Evolutionary conservation across 2,888 invertebrate genomes (phyloP).

Genomic region (Elegia similella): DNA sequence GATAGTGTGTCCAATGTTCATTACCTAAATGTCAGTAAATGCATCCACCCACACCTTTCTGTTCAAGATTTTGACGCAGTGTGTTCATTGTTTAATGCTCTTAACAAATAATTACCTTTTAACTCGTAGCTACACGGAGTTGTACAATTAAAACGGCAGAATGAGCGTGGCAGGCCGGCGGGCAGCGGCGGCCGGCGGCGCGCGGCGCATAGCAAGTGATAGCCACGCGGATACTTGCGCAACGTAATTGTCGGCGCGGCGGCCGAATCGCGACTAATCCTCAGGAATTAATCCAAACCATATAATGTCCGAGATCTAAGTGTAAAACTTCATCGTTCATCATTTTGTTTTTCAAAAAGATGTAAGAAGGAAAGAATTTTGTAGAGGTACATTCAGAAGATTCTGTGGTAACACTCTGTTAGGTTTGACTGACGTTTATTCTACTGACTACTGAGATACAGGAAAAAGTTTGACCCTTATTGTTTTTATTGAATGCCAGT

Average conservation of each 20-base stretch:
- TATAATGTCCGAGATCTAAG: background rate
- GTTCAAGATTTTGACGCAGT: no score
- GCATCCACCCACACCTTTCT: no score
- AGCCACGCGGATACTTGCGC: constrained; percentile 51
- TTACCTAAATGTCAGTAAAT: no score
- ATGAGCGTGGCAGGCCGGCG: constrained; percentile 37
- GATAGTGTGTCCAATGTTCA: no score
- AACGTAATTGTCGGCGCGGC: constrained; percentile 56
- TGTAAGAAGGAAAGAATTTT: no score
- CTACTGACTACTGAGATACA: no score
- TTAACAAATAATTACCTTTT: constrained; percentile 11
- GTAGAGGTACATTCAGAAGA: no score
- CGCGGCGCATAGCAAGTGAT: constrained; percentile 46
- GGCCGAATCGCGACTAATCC: constrained; percentile 50
- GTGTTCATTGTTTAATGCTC: background rate
- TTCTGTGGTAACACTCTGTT: no score
- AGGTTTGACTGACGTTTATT: no score
- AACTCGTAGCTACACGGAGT: constrained; percentile 24
- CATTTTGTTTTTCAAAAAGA: no score
- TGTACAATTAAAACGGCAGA: constrained; percentile 58
- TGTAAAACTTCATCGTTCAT: background rate
- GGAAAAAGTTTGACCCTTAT: no score
- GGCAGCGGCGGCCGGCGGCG: constrained; percentile 37
- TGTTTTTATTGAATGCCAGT: no score
- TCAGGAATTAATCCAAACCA: constrained; percentile 27